Base-by-base conservation (phyloP, 2,888 invertebrate species). In the Scaptomyza parva region DNA sequence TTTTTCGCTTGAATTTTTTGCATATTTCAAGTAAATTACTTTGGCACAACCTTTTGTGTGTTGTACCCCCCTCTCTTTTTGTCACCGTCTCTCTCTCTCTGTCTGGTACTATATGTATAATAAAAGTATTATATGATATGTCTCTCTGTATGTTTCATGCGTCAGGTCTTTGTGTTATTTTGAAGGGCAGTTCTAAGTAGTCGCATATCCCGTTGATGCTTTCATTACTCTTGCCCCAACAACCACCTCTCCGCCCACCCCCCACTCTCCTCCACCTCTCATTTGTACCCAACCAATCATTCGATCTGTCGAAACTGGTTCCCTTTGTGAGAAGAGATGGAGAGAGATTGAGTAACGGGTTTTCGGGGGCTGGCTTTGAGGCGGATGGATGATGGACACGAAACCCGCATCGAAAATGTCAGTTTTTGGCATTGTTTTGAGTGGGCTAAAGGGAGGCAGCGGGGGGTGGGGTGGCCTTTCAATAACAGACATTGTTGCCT, bases 391-490 rank as follows among this genome's bases (percentile, higher is more conserved):
- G n/a, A 14, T 28, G 14, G 43, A 37, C 51, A 40, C 11, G 41
- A 76, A 82, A 82, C 83, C 86, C 79, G 79, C 62, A 79, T 86
- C 84, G 84, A 83, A 81, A 85, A 51, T 83, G 79, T 86, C 78
- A 82, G 70, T 73, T 69, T 69, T 61, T 57, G 53, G 41, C 59
- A 72, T 66, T 63, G 53, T 68, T 37, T 43, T 14, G 35, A n/a
- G 5, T 1, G 28, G 28, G 43, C n/a, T n/a, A n/a, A n/a, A n/a
- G n/a, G n/a, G n/a, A n/a, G 18, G 17, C 30, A 24, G 35, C n/a
- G 41, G 41, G 50, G 24, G 41, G 44, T 28, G 28, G 24, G 2
- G 1, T 5, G 9, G 28, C 9, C 22, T 54, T 51, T 35, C 53
- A 62, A 57, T 71, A 71, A 40, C 30, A 70, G 44, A 51, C 45